Evolutionary conservation across 2,888 invertebrate genomes (phyloP), one percentile per base, ranked within the genome.

Genomic region (Monochamus alternatus): DNA sequence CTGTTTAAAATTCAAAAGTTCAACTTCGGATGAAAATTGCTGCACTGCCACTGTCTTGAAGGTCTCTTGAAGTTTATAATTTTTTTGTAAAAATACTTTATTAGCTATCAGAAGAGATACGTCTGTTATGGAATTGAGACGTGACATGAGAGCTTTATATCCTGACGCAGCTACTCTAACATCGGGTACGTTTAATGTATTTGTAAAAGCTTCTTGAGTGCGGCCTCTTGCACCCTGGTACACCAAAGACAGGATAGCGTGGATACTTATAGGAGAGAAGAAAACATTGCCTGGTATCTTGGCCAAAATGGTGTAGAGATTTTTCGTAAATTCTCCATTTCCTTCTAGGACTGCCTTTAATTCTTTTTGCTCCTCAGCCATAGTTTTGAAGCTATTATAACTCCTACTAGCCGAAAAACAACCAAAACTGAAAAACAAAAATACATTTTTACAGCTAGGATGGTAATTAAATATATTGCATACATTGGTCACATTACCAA

Each of bases 21-120:
- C 22, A 0, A 22, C 22, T 22, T 22, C 22, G 22, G 22, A 22
- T 1, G 22, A 22, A 1, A 22, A 22, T 22, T 22, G 22, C 22
- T 22, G 22, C 22, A 22, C 22, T 22, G 22, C 22, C 22, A 22
- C 22, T 22, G 22, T 22, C 22, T 22, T 22, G 22, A 22, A 22
- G 22, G 22, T 22, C 22, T 22, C 22, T 22, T 22, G 0, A 22
- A 22, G 22, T 22, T 22, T 22, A 22, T 22, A 22, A 22, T 22
- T 22, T 22, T 22, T 1, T 22, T 22, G 22, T 22, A 22, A 22
- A 22, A 22, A 22, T 22, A 22, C 1, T 22, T 22, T 22, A 85
- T 95, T 96, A 0, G 95, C 95, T 52, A 95, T 89, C 75, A 91
- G 91, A 5, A 95, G 85, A 7, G 92, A 92, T 2, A 93, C 92